Base-by-base conservation (phyloP, 2,888 invertebrate genomes). In the Nephrocerus scutellatus region DNA sequence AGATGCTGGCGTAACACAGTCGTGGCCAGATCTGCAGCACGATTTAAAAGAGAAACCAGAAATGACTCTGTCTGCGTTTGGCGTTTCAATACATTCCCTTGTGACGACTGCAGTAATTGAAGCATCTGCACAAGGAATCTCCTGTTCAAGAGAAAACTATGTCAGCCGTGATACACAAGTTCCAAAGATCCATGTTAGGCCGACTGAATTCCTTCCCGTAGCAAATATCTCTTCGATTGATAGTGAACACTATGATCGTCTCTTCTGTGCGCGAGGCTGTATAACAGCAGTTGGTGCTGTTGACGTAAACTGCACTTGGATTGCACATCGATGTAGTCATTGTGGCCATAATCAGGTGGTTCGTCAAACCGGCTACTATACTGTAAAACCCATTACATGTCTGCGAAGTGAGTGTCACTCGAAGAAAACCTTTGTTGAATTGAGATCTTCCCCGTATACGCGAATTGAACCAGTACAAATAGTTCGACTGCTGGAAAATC, bases 201-300 rank as follows among this genome's bases (percentile, higher is more conserved):
- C 84, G 31, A 56, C 70, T 10, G 77, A 78, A 61, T 82, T 80
- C 62, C 75, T 79, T 45, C 78, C 82, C 20, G 66, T 82, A 3
- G 72, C 81, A 28, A 76, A 79, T 16, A 46, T 64, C 18, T 44
- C 37, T 6, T 26, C 44, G 4, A 51, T 64, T 5, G 26, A 38
- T 2, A 49, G 46, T 3, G 25, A 41, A 0, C 44, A 50, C 54
- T 83, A 80, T 70, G 85, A 86, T 77, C 71, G 71, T 66, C 62
- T 92, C 48, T 79, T 89, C 16, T 77, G 84, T 18, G 75, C 92
- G 4, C 78, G 82, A 58, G 93, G 93, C 1, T 88, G 87, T 26
- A 86, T 93, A 1, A 84, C 86, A 43, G 75, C 84, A 60, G 84
- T 87, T 4, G 80, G 86, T 12, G 79, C 79, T 56, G 74, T 82